Base-by-base conservation (phyloP, 30 jellyfish, hydroid and myxozoan genomes). In the Hydractinia symbiolongicarpus region DNA sequence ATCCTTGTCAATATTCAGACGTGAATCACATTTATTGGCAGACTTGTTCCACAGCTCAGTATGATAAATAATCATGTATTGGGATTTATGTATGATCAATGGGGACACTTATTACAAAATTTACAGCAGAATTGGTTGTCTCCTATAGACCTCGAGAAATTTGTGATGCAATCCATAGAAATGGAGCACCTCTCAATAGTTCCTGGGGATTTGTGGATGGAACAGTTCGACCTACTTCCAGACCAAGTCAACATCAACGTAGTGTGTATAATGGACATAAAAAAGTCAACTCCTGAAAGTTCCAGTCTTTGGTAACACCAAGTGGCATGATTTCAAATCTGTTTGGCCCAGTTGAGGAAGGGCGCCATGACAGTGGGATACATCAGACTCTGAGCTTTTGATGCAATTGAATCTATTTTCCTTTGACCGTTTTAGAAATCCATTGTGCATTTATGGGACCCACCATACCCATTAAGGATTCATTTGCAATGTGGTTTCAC, bases 261-360 rank as follows among this genome's bases (percentile, higher is more conserved):
- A n/a, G n/a, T 9, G 10, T 57, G 68, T 57, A 57, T n/a, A 57
- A 57, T 57, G 68, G 68, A 57, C 68, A 57, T 57, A 9, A 57
- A 57, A 57, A 57, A n/a, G 68, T 57, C n/a, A n/a, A n/a, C n/a
- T n/a, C n/a, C n/a, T n/a, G n/a, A n/a, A n/a, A n/a, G n/a, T n/a
- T n/a, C n/a, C 68, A 57, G 68, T 57, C 68, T 57, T 10, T 57
- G 10, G 68, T 57, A 57, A 57, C 68, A 57, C 68, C 68, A 9
- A 57, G n/a, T 57, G 68, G 68, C n/a, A n/a, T n/a, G n/a, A n/a
- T n/a, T n/a, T n/a, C n/a, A n/a, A n/a, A 57, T 57, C n/a, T 57
- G n/a, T 57, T 57, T 57, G n/a, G 68, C 68, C 68, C 68, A 9
- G 68, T 57, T 10, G 68, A 57, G n/a, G 68, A n/a, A 57, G n/a